Evolutionary conservation across 1,140 invertebrate genomes (phyloP).

Genomic region (Neomicropteryx cornuta): DNA sequence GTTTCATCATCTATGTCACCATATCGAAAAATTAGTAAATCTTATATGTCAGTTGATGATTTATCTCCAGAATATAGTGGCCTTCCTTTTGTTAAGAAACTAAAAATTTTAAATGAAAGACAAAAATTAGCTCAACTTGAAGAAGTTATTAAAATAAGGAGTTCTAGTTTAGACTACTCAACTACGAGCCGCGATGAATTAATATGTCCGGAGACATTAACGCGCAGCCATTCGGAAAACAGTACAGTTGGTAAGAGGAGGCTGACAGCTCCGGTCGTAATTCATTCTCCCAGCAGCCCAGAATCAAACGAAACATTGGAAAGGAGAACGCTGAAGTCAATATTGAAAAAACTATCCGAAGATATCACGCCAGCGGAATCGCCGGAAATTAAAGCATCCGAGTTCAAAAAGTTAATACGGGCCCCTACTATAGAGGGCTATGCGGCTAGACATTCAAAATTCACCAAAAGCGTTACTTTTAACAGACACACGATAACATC

Average conservation of each 20-base stretch:
- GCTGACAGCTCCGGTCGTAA: slow-evolving; percentile 27
- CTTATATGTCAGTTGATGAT: slow-evolving; percentile 72
- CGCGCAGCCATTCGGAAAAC: slow-evolving; percentile 53
- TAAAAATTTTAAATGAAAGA: slow-evolving; percentile 78
- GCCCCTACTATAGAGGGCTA: slow-evolving; percentile 78
- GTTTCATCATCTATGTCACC: too few species aligned
- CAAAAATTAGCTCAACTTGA: slow-evolving; percentile 76
- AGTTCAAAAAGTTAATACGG: slow-evolving; percentile 54
- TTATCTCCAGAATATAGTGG: slow-evolving; percentile 78
- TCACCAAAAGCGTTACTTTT: slow-evolving; percentile 81
- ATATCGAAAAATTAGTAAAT: slow-evolving; percentile 42
- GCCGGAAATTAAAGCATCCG: slow-evolving; percentile 36
- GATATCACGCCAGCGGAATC: slow-evolving; percentile 38
- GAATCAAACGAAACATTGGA: slow-evolving; percentile 77
- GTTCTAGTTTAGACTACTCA: slow-evolving; percentile 68
- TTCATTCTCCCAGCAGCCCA: slow-evolving; percentile 43
- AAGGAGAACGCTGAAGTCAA: slow-evolving; percentile 69
- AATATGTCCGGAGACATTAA: slow-evolving; percentile 43
- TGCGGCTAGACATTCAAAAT: slow-evolving; percentile 73
- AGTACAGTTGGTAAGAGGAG: slow-evolving; percentile 42
- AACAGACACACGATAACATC: slow-evolving; percentile 72
- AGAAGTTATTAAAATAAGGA: slow-evolving; percentile 56
- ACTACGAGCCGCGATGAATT: slow-evolving; percentile 45
- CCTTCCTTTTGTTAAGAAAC: slow-evolving; percentile 77
- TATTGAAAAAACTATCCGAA: slow-evolving; percentile 69